Conservation (phyloP, 1,140 invertebrate species). For the Diachasma alloeum region DNA sequence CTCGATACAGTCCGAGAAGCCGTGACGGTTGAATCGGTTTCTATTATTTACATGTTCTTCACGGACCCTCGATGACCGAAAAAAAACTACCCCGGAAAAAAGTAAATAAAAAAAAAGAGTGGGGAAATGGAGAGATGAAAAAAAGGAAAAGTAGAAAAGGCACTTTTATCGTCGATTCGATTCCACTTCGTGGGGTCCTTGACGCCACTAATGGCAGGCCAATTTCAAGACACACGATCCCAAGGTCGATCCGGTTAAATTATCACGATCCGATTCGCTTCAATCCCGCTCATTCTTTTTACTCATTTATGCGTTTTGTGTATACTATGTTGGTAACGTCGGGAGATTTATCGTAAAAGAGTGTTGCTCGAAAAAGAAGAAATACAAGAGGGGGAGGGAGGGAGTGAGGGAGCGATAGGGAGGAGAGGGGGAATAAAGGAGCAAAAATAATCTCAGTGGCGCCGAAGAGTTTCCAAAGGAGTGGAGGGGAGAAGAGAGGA, state of each 20-base stretch:
- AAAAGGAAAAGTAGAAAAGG: not conserved
- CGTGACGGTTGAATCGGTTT: constrained; percentile 32
- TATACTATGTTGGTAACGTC: not conserved
- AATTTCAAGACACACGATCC: constrained; percentile 11
- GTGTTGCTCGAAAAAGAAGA: not conserved
- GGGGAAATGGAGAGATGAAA: not conserved
- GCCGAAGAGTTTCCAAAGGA: not conserved
- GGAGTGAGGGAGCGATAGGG: not conserved
- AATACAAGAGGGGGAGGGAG: not conserved
- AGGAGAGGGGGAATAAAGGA: not conserved
- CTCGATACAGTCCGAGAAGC: not conserved
- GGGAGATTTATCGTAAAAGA: not conserved
- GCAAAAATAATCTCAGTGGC: not conserved
- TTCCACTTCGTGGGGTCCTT: constrained; percentile 3
- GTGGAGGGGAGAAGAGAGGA: not conserved
- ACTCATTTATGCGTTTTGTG: not conserved
- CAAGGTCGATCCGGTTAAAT: not conserved
- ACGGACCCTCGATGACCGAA: not conserved
- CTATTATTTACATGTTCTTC: constrained; percentile 44
- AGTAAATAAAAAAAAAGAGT: not conserved
- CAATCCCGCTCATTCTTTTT: not conserved
- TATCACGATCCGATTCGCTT: constrained; percentile 8
- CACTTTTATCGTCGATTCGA: not conserved
- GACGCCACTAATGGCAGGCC: constrained; percentile 3
- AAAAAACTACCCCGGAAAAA: not conserved